phyloP scores from a whole-genome alignment of 2,888 invertebrate genomes.

The Diplazon laetatorius region DNA sequence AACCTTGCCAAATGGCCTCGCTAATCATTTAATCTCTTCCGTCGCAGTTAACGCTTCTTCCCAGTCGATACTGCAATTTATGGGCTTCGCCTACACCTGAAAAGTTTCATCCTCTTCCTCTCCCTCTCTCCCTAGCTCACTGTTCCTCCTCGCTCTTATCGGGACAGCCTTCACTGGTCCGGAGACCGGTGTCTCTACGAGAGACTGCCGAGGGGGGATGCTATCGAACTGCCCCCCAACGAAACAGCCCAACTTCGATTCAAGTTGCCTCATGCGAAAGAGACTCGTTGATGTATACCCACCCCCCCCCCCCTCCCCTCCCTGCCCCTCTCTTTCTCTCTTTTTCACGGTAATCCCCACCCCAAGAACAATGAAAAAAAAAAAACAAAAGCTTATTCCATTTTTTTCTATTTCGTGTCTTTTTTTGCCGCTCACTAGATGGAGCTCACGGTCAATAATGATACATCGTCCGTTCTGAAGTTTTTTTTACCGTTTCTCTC shows the following conservation, averaged over 20 bases:
- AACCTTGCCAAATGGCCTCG: slow-evolving; percentile 69
- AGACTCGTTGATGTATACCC: slow-evolving; percentile 40
- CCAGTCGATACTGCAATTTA: slow-evolving; percentile 73
- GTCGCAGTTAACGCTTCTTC: slow-evolving; percentile 73
- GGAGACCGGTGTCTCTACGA: slow-evolving; percentile 32
- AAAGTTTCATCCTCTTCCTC: slow-evolving; percentile 64
- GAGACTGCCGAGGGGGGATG: slow-evolving; percentile 19
- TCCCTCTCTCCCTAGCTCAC: too few species aligned
- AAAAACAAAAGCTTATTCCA: too few species aligned
- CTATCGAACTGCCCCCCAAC: slow-evolving; percentile 47
- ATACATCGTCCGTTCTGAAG: background rate
- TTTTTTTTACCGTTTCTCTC: background rate
- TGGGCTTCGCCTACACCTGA: slow-evolving; percentile 64
- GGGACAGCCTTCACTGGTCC: slow-evolving; percentile 22
- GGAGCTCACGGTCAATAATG: slow-evolving; percentile 20
- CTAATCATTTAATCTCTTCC: slow-evolving; percentile 74
- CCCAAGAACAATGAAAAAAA: slow-evolving; percentile 13
- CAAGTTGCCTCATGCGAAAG: slow-evolving; percentile 54
- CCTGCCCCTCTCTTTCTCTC: background rate
- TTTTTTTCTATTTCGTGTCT: background rate
- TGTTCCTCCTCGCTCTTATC: slow-evolving; percentile 28
- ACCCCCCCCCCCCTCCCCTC: too few species aligned
- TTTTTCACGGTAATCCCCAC: slow-evolving; percentile 10
- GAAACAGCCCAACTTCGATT: slow-evolving; percentile 56
- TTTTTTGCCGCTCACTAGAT: background rate